These are phyloP conservation scores for Passer montanus DNA, from an alignment of 2,113 vertebrate genomes.

Conservation along the genomic window DNA sequence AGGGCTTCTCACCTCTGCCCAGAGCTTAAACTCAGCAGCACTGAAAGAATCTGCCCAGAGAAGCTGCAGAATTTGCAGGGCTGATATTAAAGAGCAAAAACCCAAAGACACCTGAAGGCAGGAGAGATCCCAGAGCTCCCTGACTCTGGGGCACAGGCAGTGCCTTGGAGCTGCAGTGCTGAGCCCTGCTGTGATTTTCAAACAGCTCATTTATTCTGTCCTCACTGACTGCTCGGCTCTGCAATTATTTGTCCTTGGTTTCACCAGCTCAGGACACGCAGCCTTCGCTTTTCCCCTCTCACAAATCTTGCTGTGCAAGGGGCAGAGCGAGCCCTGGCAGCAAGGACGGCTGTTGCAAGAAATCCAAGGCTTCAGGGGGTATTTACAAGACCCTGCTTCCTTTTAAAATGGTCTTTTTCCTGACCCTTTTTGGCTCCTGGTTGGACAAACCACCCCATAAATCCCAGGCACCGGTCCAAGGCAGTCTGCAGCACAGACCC, in stretches of 20 bases:
- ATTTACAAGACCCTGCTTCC: not conserved
- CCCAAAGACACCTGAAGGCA: not conserved
- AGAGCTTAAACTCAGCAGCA: not conserved
- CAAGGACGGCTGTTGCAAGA: not conserved
- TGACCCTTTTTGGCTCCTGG: not conserved
- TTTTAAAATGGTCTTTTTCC: not conserved
- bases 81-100: not conserved
- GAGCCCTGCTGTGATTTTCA: not conserved
- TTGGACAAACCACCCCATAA: not conserved
- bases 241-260: not conserved
- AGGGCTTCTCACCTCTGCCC: not conserved
- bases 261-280: not conserved
- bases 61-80: not conserved
- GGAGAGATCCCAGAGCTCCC: not conserved
- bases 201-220: conserved; percentile 15
- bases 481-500: not conserved
- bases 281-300: not conserved
- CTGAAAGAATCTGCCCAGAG: not conserved
- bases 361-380: not conserved
- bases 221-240: not conserved
- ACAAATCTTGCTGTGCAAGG: not conserved
- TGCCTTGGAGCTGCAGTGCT: not conserved
- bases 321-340: not conserved
- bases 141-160: not conserved
- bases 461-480: not conserved